Evolutionary conservation across 2,113 vertebrate genomes (phyloP).

Genomic region (Scolopax mira): DNA sequence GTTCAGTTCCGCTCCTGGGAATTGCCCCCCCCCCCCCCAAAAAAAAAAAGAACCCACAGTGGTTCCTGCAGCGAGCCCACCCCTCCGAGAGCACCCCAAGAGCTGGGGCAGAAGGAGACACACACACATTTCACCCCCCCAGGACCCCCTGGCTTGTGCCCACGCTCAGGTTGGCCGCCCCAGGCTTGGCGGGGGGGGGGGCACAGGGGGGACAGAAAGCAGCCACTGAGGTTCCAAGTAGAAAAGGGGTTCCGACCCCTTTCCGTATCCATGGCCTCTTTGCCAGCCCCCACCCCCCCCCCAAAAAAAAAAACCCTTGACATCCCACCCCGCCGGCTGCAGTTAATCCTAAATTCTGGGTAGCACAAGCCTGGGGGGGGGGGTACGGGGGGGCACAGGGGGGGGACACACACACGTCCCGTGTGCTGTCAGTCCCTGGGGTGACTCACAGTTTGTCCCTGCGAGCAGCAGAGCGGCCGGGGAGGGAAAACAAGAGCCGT

Average conservation of each 20-base stretch:
- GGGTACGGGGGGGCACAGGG: too few relatives aligned
- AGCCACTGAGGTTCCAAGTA: constrained; percentile 16
- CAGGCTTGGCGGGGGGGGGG: background rate
- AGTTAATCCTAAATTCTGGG: too few relatives aligned
- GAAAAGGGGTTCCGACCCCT: background rate
- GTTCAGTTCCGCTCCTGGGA: background rate
- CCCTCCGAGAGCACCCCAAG: background rate
- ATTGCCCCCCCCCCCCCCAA: background rate
- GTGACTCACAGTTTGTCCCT: too few relatives aligned
- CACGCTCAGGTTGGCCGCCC: background rate
- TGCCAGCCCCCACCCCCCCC: background rate
- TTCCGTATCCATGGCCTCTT: background rate
- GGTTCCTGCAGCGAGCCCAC: background rate
- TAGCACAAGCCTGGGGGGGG: too few relatives aligned
- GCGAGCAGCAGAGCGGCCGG: too few relatives aligned
- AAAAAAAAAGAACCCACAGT: background rate
- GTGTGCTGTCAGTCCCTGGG: too few relatives aligned
- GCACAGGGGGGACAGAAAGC: background rate
- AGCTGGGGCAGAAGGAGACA: background rate
- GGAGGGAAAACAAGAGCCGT: too few relatives aligned
- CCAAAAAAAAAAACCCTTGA: too few relatives aligned
- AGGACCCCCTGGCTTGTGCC: background rate
- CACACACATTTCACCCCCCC: too few relatives aligned
- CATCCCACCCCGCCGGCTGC: too few relatives aligned
- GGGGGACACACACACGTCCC: too few relatives aligned